These are phyloP conservation scores for Ochotona curzoniae DNA, from an alignment of 2,113 vertebrate genomes.

Conservation along the genomic window DNA sequence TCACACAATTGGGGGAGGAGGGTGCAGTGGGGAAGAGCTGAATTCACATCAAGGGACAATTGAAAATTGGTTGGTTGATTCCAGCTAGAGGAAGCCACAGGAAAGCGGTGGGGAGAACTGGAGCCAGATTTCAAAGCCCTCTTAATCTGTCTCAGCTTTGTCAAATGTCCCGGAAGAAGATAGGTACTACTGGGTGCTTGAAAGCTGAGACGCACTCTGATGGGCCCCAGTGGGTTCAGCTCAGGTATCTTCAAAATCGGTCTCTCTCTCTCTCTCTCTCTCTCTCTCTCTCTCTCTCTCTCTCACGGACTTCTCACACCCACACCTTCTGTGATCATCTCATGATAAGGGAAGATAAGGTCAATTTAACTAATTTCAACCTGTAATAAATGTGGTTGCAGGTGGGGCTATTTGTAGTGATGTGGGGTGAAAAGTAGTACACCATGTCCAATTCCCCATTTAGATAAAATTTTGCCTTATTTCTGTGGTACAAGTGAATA, in stretches of 20 bases:
- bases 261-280: not conserved
- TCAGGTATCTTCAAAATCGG: not conserved
- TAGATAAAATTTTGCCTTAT: not conserved
- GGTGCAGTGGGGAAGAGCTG: too few relatives aligned
- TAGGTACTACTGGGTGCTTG: not conserved
- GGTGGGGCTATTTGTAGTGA: not conserved
- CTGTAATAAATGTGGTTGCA: not conserved
- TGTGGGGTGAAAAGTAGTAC: not conserved
- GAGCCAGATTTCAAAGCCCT: not conserved
- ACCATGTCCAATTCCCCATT: not conserved
- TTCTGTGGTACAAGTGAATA: not conserved
- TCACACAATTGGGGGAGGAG: not conserved
- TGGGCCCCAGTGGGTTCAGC: not conserved
- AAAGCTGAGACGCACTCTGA: rapidly evolving
- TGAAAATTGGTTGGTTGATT: not conserved
- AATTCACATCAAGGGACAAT: not conserved
- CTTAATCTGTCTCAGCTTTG: not conserved
- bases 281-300: not conserved
- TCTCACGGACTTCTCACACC: not conserved
- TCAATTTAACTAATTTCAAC: not conserved
- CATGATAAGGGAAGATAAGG: not conserved
- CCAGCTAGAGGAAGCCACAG: not conserved
- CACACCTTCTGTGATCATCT: not conserved
- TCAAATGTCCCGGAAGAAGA: not conserved
- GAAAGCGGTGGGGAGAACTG: not conserved